A percentile compares a stretch with the other conserved stretches of the same genome.
phyloP scores from a whole-genome alignment of 2,888 invertebrate genomes.

The Trichopria drosophilae region DNA sequence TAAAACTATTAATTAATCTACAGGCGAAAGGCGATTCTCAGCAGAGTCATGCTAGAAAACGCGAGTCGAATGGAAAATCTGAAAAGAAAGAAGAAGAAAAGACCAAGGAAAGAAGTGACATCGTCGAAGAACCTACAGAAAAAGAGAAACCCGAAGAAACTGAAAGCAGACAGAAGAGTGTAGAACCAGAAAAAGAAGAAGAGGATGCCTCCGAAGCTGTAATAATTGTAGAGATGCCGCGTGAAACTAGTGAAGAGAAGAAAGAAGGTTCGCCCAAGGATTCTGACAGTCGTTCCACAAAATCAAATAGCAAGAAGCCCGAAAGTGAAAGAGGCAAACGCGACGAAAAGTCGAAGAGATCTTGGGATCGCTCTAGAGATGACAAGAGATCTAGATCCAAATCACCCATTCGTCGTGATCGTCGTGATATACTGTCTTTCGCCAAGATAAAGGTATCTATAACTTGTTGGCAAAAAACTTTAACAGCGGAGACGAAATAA shows the following conservation, averaged over 20 bases:
- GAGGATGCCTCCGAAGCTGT: constrained; percentile 14
- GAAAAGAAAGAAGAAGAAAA: constrained; percentile 58
- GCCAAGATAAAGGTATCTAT: constrained; percentile 74
- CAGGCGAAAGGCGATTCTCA: constrained; percentile 59
- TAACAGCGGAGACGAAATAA: not conserved
- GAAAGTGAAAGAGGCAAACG: constrained; percentile 53
- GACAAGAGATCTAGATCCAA: constrained; percentile 48
- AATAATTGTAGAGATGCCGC: too few relatives aligned
- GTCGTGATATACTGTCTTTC: constrained; percentile 74
- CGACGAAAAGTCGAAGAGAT: constrained; percentile 55
- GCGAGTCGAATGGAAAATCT: constrained; percentile 49
- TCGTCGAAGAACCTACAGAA: constrained; percentile 49
- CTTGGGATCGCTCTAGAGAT: constrained; percentile 53
- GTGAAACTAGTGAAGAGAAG: constrained; percentile 57
- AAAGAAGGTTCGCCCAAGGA: constrained; percentile 55
- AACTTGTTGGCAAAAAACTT: constrained; percentile 26
- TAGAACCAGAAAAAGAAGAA: constrained; percentile 1
- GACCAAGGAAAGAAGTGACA: constrained; percentile 59
- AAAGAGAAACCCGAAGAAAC: constrained; percentile 42
- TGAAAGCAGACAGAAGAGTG: not conserved
- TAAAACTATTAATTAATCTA: constrained; percentile 16
- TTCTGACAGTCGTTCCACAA: constrained; percentile 59
- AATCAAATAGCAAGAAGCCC: constrained; percentile 60
- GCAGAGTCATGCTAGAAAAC: constrained; percentile 53
- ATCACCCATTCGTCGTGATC: constrained; percentile 58